These are phyloP conservation scores for Eulemur rufifrons DNA, from an alignment of 2,113 vertebrate genomes.

Conservation along the genomic window DNA sequence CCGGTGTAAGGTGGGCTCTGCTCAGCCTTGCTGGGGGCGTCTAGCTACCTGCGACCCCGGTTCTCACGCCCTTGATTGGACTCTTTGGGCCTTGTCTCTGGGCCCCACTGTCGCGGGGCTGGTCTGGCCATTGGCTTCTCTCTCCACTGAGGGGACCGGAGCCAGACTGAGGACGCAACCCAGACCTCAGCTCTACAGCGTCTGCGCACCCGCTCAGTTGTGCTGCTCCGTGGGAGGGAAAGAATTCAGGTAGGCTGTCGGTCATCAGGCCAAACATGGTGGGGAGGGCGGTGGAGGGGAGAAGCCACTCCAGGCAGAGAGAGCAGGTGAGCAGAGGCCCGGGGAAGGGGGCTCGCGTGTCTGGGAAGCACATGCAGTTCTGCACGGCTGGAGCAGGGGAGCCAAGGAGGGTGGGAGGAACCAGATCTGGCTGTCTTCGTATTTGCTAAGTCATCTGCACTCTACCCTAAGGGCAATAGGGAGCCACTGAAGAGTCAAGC, in stretches of 20 bases:
- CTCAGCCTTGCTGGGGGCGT: not conserved
- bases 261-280: no score
- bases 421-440: not conserved
- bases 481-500: not conserved
- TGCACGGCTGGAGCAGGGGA: no score
- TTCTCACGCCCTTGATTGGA: no score
- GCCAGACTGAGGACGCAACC: not conserved
- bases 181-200: accelerated
- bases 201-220: accelerated
- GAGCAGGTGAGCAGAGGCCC: not conserved
- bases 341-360: not conserved
- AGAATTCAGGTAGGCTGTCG: not conserved
- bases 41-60: not conserved
- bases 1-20: not conserved
- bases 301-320: not conserved
- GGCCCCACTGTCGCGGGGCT: not conserved
- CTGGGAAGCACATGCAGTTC: not conserved
- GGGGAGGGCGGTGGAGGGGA: accelerated
- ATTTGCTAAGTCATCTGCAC: not conserved
- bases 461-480: not conserved
- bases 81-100: no score
- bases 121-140: not conserved
- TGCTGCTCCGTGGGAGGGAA: not conserved
- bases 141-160: not conserved
- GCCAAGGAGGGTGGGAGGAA: accelerated